Percentiles rank a stretch among this genome's conserved stretches.
phyloP scores from a whole-genome alignment of 1,140 invertebrate genomes.

The Drosophila bipectinata region DNA sequence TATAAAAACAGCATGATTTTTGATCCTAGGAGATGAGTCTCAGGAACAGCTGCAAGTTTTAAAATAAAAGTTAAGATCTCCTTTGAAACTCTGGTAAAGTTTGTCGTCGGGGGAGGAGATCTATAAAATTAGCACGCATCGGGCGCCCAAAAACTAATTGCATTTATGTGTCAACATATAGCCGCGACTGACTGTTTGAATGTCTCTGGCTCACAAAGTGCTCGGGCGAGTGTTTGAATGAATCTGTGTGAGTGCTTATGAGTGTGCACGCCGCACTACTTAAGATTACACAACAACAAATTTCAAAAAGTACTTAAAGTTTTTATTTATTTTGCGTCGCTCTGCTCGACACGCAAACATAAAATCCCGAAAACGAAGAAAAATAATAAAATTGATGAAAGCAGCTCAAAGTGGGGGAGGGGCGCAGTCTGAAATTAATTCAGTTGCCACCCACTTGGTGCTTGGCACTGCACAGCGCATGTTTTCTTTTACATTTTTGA shows the following conservation, averaged over 20 bases:
- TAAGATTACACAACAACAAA: slow-evolving; percentile 79
- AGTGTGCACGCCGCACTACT: slow-evolving; percentile 75
- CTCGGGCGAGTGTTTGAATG: slow-evolving; percentile 52
- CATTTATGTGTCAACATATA: slow-evolving; percentile 80
- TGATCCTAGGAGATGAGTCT: background rate
- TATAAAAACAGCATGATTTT: background rate
- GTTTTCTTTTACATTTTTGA: slow-evolving; percentile 66
- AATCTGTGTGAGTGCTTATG: slow-evolving; percentile 64
- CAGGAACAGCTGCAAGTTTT: slow-evolving; percentile 9
- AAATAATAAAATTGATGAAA: slow-evolving; percentile 66
- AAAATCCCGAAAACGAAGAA: slow-evolving; percentile 48
- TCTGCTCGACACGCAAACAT: slow-evolving; percentile 78
- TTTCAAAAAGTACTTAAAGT: slow-evolving; percentile 82
- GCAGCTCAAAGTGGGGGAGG: slow-evolving; percentile 10
- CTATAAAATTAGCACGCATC: slow-evolving; percentile 72
- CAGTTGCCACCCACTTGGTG: slow-evolving; percentile 75
- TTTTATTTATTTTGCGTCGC: slow-evolving; percentile 80
- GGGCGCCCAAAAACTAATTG: slow-evolving; percentile 67
- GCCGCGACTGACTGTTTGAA: slow-evolving; percentile 24
- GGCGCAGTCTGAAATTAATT: slow-evolving; percentile 65
- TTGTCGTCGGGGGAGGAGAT: slow-evolving; percentile 16
- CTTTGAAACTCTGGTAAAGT: slow-evolving; percentile 23
- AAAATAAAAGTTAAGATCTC: background rate
- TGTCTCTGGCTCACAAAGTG: slow-evolving; percentile 16
- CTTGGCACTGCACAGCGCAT: slow-evolving; percentile 60